Evolutionary conservation across 1,140 invertebrate genomes (phyloP).

Genomic region (Lordiphosa stackelbergi): DNA sequence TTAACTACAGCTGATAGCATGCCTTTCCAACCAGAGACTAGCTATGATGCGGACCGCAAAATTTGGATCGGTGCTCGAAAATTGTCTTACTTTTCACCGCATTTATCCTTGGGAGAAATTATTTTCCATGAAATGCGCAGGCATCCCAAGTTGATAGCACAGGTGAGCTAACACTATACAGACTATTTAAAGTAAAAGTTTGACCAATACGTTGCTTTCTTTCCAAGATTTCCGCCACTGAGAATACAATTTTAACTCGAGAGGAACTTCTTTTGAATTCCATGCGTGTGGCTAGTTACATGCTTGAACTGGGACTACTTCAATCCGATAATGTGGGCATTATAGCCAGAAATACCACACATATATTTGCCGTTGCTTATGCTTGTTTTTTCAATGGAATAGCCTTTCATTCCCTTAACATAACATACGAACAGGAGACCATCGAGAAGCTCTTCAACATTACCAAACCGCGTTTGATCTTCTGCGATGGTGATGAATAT

Average conservation of each 20-base stretch:
- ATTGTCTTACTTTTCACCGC: neutral
- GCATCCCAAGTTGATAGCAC: constrained; percentile 22
- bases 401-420: constrained; percentile 9
- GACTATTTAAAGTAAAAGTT: neutral
- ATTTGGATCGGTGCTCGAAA: constrained; percentile 9
- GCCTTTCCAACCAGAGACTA: no score
- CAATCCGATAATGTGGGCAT: constrained; percentile 19
- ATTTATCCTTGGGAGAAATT: constrained; percentile 26
- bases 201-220: no score
- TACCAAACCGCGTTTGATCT: constrained; percentile 30
- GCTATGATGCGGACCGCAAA: no score
- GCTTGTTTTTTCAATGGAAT: constrained; percentile 20
- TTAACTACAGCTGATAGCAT: no score
- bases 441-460: constrained; percentile 18
- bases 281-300: constrained; percentile 17
- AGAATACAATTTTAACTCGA: constrained; percentile 14
- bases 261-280: constrained; percentile 19
- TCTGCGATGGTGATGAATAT: constrained; percentile 36
- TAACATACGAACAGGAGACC: constrained; percentile 7
- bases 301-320: constrained; percentile 8
- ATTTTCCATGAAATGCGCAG: constrained; percentile 24
- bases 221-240: constrained; percentile 22
- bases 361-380: constrained; percentile 8
- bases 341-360: constrained; percentile 13
- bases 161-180: constrained; percentile 4